Percentiles rank a stretch among this genome's conserved stretches.
phyloP scores from a whole-genome alignment of 2,113 vertebrate species.

The Himantopus leucocephalus region DNA sequence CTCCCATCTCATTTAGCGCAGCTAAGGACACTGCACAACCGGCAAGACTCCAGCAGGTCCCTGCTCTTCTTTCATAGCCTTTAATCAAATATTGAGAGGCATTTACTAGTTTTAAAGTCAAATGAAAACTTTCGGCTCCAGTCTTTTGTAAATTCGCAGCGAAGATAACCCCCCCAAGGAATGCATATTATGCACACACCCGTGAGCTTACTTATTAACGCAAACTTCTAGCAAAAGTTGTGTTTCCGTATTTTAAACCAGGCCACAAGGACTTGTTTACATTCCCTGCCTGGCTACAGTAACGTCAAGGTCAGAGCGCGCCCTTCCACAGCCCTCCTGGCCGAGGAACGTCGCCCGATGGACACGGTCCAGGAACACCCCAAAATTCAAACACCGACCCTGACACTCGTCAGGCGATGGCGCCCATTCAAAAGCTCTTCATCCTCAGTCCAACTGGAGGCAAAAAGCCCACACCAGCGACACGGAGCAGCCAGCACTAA shows the following conservation, averaged over 20 bases:
- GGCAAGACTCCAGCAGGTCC: neutral
- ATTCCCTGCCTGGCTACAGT: neutral
- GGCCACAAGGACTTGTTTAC: neutral
- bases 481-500: neutral
- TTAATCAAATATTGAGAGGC: neutral
- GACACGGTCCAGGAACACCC: neutral
- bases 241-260: neutral
- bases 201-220: conserved; percentile 41
- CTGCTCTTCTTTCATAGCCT: neutral
- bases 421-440: neutral
- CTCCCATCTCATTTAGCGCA: neutral
- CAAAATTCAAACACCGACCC: neutral
- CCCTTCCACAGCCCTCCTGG: neutral
- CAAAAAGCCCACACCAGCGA: neutral
- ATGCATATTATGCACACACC: neutral
- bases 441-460: neutral
- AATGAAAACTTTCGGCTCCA: neutral
- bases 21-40: neutral
- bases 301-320: neutral
- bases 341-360: neutral
- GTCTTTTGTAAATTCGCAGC: neutral
- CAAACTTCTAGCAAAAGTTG: neutral
- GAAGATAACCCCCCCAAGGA: conserved; percentile 17
- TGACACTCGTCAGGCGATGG: neutral
- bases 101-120: neutral